Conservation (phyloP, 2,797 vertebrate genomes). For the Morelia viridis region DNA sequence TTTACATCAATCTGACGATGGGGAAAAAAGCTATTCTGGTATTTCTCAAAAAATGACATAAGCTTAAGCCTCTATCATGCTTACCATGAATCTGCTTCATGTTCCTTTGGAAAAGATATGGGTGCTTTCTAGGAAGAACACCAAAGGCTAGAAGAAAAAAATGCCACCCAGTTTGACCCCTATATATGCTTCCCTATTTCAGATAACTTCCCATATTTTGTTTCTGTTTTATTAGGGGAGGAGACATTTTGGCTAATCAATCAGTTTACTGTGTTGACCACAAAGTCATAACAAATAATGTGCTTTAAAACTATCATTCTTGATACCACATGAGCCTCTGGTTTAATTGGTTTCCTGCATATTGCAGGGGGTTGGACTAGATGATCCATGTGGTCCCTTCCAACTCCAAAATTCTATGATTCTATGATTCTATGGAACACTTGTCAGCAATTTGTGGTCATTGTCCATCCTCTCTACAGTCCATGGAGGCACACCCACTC, state of each 20-base stretch:
- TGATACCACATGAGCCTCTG: neutral
- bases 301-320: neutral
- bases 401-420: no score
- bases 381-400: no score
- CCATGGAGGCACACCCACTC: neutral
- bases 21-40: neutral
- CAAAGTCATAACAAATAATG: neutral
- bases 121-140: neutral
- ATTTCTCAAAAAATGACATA: conserved; percentile 14
- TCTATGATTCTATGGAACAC: no score
- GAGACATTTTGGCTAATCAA: neutral
- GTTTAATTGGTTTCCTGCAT: no score
- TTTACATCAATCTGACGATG: conserved; percentile 23
- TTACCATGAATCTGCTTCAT: neutral
- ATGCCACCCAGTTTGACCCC: neutral
- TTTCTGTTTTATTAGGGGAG: neutral
- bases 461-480: neutral
- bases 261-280: neutral
- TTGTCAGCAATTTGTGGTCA: neutral
- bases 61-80: neutral
- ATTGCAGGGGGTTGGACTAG: no score
- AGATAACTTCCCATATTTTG: neutral
- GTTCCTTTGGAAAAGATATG: conserved; percentile 4
- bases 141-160: neutral
- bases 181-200: neutral